Conservation (phyloP, 1,140 invertebrate genomes). For the Bombyx mori region ASM3026992v2 NC_085130.1:13236001-13236500, state of each 20-base stretch:
- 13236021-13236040: slow-evolving; percentile 10
- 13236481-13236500: slow-evolving; percentile 9
- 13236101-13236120: slow-evolving; percentile 4
- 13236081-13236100: slow-evolving; percentile 5
- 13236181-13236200: slow-evolving; percentile 11
- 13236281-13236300: too few relatives aligned
- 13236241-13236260: too few relatives aligned
- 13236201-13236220: too few relatives aligned
- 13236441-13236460: slow-evolving; percentile 11
- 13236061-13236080: slow-evolving; percentile 7
- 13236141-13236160: slow-evolving; percentile 4
- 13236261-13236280: too few relatives aligned
- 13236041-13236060: not conserved
- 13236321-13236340: too few relatives aligned
- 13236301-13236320: too few relatives aligned
- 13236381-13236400: too few relatives aligned
- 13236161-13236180: slow-evolving; percentile 10
- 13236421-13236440: too few relatives aligned
- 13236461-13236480: slow-evolving; percentile 11
- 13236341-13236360: too few relatives aligned
- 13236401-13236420: too few relatives aligned
- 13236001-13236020: slow-evolving; percentile 7
- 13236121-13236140: slow-evolving; percentile 5
- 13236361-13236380: too few relatives aligned
- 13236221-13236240: too few relatives aligned